A percentile compares a stretch with the other conserved stretches of the same genome.
These are phyloP conservation scores for Cephus sareptanus DNA, from an alignment of 2,888 invertebrate genomes.

Conservation along the genomic window DNA sequence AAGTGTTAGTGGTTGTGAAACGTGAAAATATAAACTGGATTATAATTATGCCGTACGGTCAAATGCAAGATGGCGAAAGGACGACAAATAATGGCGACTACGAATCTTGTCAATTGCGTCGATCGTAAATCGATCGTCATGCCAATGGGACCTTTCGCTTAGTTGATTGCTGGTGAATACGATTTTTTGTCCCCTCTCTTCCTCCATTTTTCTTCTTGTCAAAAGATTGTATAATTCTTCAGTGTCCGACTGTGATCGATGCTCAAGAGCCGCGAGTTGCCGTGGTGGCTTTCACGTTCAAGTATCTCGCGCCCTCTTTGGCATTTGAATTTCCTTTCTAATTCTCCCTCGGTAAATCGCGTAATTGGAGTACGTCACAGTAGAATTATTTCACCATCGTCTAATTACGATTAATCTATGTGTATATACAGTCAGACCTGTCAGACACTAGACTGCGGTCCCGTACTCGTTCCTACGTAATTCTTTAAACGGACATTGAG, in stretches of 20 bases:
- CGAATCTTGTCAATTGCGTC: not conserved
- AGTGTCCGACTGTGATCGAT: not conserved
- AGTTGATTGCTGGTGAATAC: not conserved
- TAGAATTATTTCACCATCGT: not conserved
- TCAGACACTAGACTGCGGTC: not conserved
- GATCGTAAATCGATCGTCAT: not conserved
- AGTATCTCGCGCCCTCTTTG: not conserved
- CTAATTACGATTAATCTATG: not conserved
- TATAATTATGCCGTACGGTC: not conserved
- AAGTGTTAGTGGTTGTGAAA: not conserved
- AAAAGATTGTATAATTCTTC: not conserved
- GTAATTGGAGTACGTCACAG: not conserved
- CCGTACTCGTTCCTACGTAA: not conserved
- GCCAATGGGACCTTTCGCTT: not conserved
- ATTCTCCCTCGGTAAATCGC: slow-evolving; percentile 14
- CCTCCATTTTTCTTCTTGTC: not conserved
- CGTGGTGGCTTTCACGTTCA: not conserved
- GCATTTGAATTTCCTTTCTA: slow-evolving; percentile 20
- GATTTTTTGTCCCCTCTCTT: not conserved
- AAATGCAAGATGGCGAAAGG: not conserved
- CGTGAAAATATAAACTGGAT: not conserved
- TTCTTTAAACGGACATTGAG: not conserved
- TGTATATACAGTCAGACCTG: not conserved
- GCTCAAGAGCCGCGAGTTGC: not conserved
- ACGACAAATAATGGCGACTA: not conserved